These are phyloP conservation scores for Aphidius gifuensis DNA, from an alignment of 1,140 invertebrate genomes.

Conservation along the genomic window DNA sequence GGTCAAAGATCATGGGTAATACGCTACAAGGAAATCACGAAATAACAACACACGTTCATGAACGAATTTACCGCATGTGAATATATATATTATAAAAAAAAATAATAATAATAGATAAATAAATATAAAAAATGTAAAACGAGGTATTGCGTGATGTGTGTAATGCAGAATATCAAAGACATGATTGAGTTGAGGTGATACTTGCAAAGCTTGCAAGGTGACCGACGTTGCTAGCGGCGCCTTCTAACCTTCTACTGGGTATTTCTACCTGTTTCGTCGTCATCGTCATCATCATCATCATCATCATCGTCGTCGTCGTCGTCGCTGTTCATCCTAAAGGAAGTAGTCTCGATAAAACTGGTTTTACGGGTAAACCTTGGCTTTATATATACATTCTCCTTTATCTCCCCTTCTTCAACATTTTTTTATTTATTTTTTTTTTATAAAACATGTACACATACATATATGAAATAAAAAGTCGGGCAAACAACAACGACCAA, in stretches of 20 bases:
- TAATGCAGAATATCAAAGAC: too few species aligned
- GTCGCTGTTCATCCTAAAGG: constrained; percentile 43
- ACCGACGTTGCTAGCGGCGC: constrained; percentile 16
- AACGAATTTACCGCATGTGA: neutral
- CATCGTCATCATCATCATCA: too few species aligned
- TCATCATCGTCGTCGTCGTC: too few species aligned
- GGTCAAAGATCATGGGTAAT: constrained; percentile 22
- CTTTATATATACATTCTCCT: constrained; percentile 28
- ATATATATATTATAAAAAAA: neutral
- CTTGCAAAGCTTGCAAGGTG: constrained; percentile 12
- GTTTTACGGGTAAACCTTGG: constrained; percentile 51
- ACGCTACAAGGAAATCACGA: constrained; percentile 7
- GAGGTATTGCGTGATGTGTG: too few species aligned
- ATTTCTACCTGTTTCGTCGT: constrained; percentile 29
- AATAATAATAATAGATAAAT: too few species aligned
- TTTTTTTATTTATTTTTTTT: neutral
- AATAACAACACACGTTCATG: neutral
- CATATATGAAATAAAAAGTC: too few species aligned
- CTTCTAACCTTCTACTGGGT: constrained; percentile 7
- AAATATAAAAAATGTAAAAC: too few species aligned
- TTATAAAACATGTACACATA: neutral
- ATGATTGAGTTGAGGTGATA: too few species aligned
- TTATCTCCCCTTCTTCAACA: neutral
- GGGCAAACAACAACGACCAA: too few species aligned
- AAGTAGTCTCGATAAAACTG: constrained; percentile 54